phyloP scores from a whole-genome alignment of 2,797 vertebrate species.

The Cyprinodon diabolis region DNA sequence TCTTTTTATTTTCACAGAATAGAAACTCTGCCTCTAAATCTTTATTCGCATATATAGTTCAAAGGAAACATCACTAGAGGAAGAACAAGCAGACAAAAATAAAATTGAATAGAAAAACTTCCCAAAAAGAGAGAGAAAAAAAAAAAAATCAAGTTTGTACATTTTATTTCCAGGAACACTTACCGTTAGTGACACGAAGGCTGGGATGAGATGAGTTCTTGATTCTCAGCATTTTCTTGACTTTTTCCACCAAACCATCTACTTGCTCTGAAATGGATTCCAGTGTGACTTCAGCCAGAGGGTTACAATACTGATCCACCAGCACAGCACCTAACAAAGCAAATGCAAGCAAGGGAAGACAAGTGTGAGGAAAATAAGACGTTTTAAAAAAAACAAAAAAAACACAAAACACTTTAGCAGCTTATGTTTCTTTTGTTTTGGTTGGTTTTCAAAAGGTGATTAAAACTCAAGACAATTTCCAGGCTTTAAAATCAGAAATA shows the following conservation, averaged over 20 bases:
- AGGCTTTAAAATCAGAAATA: not conserved
- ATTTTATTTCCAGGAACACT: conserved; percentile 3
- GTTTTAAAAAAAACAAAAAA: not conserved
- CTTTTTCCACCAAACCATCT: conserved; percentile 88
- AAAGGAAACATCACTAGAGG: no score
- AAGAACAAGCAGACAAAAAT: no score
- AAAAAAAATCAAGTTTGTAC: not conserved
- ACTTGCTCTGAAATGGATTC: conserved; percentile 87
- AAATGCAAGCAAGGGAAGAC: not conserved
- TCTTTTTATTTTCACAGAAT: no score
- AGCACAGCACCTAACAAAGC: conserved; percentile 87
- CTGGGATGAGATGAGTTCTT: conserved; percentile 91
- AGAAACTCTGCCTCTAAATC: no score
- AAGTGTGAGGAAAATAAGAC: not conserved
- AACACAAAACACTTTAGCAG: not conserved
- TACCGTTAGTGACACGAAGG: conserved; percentile 87
- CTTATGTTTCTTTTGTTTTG: not conserved
- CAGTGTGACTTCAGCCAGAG: conserved; percentile 89
- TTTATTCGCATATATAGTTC: no score
- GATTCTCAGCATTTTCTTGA: conserved; percentile 87
- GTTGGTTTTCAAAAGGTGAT: not conserved
- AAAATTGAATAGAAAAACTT: no score
- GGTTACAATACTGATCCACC: conserved; percentile 97
- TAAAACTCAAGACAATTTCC: not conserved
- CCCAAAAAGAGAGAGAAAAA: not conserved